Evolutionary conservation across 1,140 invertebrate species (phyloP), one percentile per base, ranked within the genome.

Genomic region (Drosophila yakuba): DNA sequence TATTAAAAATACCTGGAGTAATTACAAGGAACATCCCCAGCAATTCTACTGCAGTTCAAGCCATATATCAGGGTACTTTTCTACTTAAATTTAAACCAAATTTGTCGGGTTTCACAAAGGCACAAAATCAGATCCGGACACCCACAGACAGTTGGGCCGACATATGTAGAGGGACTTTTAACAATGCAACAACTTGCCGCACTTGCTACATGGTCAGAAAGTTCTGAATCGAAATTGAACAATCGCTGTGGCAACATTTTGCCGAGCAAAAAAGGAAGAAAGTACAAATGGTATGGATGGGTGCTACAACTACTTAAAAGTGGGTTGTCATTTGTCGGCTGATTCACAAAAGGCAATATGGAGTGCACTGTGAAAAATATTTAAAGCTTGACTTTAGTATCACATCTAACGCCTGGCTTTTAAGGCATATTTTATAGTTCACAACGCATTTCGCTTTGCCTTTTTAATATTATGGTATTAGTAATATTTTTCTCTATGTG

Each of bases 171-270:
- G 58, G 54, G 64, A 67, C 47, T 59, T 63, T 44, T 47, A 76
- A 83, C 80, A 83, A 84, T 83, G 80, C 80, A 83, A 83, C 80
- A 83, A 83, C 80, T 80, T 76, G 80, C 81, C 60, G 58, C 77
- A 77, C 71, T 83, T 84, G 80, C 47, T 52, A 85, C 80, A 83
- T 63, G 81, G 64, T 67, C 64, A 79, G 68, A 83, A 83, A 83
- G 81, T 83, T 83, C 61, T 80, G 80, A 80, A 85, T 83, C 84
- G 66, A 63, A 83, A 85, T 83, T 85, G 63, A 85, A 83, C 81
- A 80, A 75, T 71, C 35, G 62, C 55, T 35, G 75, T 32, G 39
- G 20, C 12, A 58, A 73, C 69, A 60, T 52, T 45, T 71, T 47
- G 50, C 25, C 32, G 15, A 50, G 45, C 25, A 36, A 57, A 50